A percentile compares a stretch with the other conserved stretches of the same genome.
Conservation (phyloP, 2,797 vertebrate species). For the Lepidocolaptes lacrymiger region DNA sequence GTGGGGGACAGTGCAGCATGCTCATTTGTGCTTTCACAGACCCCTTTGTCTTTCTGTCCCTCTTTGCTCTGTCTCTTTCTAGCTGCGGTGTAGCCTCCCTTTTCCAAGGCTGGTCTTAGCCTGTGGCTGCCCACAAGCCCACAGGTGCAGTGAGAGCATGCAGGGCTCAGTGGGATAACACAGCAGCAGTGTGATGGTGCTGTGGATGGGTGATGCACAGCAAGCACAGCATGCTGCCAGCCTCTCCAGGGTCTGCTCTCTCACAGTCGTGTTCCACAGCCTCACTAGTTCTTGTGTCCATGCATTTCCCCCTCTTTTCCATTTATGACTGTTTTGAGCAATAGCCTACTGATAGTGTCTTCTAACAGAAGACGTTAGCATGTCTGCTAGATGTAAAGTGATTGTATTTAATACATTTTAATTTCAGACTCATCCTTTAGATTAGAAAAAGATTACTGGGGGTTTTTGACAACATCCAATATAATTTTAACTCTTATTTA, state of each 20-base stretch:
- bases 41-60: neutral
- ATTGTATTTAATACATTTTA: neutral
- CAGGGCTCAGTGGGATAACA: neutral
- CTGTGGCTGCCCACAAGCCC: neutral
- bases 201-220: neutral
- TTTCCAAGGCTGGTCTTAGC: neutral
- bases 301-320: neutral
- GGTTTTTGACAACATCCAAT: neutral
- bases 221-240: neutral
- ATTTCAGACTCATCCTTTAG: neutral
- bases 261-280: rapidly evolving
- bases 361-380: neutral
- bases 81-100: rapidly evolving
- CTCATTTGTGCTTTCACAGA: neutral
- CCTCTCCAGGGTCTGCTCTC: neutral
- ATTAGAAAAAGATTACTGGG: neutral
- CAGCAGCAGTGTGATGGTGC: neutral
- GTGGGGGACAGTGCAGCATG: neutral
- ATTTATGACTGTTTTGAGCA: neutral
- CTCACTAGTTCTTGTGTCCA: neutral
- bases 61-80: neutral
- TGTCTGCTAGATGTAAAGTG: neutral
- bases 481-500: neutral
- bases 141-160: neutral
- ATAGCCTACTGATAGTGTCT: neutral